Evolutionary conservation across 1,140 invertebrate species (phyloP), one percentile per base, ranked within the genome.

Genomic region (Drosophila tsacasi): DNA sequence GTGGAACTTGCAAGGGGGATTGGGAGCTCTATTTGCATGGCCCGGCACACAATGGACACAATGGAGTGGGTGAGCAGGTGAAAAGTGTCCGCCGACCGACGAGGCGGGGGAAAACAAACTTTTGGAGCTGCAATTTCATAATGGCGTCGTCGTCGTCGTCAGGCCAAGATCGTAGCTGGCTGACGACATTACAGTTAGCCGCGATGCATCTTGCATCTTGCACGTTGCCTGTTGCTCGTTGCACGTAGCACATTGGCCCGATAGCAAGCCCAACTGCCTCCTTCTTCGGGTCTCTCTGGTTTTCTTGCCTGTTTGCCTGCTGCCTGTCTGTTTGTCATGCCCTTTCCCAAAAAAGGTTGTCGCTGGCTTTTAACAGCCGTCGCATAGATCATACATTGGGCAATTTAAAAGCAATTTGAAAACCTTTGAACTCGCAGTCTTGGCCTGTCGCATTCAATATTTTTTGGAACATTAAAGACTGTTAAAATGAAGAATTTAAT

Each of bases 121-220:
- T 55, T 81, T 77, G 81, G 67, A 87, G 72, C 82, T 85, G 78
- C 81, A 81, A 81, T 89, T 89, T 89, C 84, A 85, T 89, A 89
- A 89, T 89, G 84, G 85, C 84, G 74, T 84, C 84, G 30, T 54
- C 25, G 49, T 27, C 85, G 75, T 81, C 84, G 84, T 74, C 83
- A 77, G 55, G 68, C 78, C 81, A 77, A 81, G 72, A 71, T 55
- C 47, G 76, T 55, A 37, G 52, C 32, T 37, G 52, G 52, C 83
- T 87, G 83, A 87, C 83, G 83, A 80, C 83, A 86, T 80, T 86
- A 80, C 83, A 86, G 83, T 86, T 87, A 87, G 68, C 60, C 67
- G 52, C 77, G 82, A 80, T 81, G 66, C 83, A 65, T 65, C 63
- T 65, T 62, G 52, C 32, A 37, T 35, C 30, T 80, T 75, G 79